phyloP scores from a whole-genome alignment of 2,888 invertebrate genomes.

The Philhelius pedissequus region DNA sequence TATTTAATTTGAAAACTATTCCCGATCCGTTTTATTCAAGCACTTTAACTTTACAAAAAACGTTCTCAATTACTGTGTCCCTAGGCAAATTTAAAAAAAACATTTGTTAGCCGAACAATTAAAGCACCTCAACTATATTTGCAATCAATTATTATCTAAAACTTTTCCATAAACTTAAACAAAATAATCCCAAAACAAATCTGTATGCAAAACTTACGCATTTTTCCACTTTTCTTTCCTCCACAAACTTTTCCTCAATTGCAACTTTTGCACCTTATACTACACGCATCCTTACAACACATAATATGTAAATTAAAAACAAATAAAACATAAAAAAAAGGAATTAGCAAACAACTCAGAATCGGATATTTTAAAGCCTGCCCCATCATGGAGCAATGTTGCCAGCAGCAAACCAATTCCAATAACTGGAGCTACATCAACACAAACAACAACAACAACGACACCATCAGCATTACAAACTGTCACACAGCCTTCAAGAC shows the following conservation, averaged over 20 bases:
- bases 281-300: constrained; percentile 23
- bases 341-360: constrained; percentile 77
- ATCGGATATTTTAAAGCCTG: constrained; percentile 79
- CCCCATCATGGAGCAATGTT: constrained; percentile 81
- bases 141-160: no score
- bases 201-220: constrained; percentile 30
- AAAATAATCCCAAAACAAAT: background rate
- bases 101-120: no score
- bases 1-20: no score
- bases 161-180: background rate
- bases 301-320: constrained; percentile 23
- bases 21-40: no score
- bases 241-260: constrained; percentile 13
- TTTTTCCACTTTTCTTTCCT: constrained; percentile 40
- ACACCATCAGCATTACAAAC: constrained; percentile 48
- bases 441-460: constrained; percentile 60
- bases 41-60: no score
- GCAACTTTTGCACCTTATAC: constrained; percentile 53
- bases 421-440: constrained; percentile 68
- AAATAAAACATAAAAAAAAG: constrained; percentile 70
- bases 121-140: no score
- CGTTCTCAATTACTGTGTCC: no score
- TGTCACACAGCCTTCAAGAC: constrained; percentile 70
- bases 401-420: constrained; percentile 75
- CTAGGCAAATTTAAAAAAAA: no score